These are phyloP conservation scores for Lycophotia porphyrea DNA, from an alignment of 2,888 invertebrate genomes.

Conservation along the genomic window DNA sequence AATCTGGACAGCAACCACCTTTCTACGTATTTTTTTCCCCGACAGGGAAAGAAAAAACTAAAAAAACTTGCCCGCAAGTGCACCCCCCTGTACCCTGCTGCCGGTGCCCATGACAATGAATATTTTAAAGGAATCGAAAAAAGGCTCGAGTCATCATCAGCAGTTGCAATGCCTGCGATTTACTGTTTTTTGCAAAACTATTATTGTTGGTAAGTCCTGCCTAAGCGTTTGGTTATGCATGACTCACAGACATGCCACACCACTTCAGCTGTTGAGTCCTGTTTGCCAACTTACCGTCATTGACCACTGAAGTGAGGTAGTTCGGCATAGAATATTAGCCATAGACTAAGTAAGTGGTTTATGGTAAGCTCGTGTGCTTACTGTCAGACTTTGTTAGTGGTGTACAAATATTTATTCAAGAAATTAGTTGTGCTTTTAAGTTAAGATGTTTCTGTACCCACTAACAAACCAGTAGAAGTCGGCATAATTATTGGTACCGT, in stretches of 20 bases:
- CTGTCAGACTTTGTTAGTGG: conserved; percentile 15
- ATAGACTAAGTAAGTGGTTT: conserved; percentile 38
- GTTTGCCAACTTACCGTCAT: conserved; percentile 32
- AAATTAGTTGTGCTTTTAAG: conserved; percentile 31
- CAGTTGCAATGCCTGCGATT: too few species aligned
- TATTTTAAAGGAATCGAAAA: too few species aligned
- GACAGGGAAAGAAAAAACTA: too few species aligned
- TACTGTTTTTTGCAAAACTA: neutral
- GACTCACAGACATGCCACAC: conserved; percentile 10
- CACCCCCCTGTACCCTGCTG: too few species aligned
- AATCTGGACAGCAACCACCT: too few species aligned
- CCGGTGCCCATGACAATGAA: too few species aligned
- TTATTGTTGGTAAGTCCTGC: neutral
- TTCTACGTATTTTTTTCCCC: too few species aligned
- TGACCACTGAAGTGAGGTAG: conserved; percentile 51
- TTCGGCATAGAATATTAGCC: conserved; percentile 12
- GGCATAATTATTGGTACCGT: conserved; percentile 10
- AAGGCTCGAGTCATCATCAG: neutral
- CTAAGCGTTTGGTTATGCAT: neutral
- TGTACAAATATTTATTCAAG: conserved; percentile 36
- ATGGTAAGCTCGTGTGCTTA: neutral
- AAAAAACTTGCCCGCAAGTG: too few species aligned
- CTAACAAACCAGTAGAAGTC: neutral
- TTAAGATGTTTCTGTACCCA: neutral
- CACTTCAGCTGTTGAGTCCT: conserved; percentile 17